These are phyloP conservation scores for Rhynchotus rufescens DNA, from an alignment of 2,797 vertebrate species.

Conservation along the genomic window DNA sequence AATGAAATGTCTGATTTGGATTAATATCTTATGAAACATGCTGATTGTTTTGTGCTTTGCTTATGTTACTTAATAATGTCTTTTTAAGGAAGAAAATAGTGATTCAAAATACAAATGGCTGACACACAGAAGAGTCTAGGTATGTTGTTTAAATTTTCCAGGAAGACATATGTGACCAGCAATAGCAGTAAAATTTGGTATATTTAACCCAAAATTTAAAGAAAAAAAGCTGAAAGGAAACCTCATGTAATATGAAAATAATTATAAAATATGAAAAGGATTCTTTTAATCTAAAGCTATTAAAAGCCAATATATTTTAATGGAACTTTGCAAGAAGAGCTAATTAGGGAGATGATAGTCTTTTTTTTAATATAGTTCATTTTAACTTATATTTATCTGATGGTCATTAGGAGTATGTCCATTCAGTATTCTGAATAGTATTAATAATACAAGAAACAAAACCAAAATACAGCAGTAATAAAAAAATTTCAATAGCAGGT, in stretches of 20 bases:
- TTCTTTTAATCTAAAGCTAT: neutral
- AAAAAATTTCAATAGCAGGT: neutral
- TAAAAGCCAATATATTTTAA: neutral
- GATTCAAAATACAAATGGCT: neutral
- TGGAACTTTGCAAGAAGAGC: neutral
- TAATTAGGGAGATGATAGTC: fast-evolving
- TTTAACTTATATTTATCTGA: neutral
- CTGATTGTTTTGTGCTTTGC: neutral
- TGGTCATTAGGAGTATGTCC: neutral
- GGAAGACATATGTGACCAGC: neutral
- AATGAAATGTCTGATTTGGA: neutral
- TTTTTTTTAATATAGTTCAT: neutral
- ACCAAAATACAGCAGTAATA: neutral
- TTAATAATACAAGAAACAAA: neutral
- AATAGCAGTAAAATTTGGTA: neutral
- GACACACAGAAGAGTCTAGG: neutral
- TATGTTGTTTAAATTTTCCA: neutral
- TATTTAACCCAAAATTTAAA: neutral
- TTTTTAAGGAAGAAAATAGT: neutral
- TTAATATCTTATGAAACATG: neutral
- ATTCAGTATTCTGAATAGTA: neutral
- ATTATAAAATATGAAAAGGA: neutral
- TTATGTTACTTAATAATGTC: neutral
- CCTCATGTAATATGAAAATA: neutral
- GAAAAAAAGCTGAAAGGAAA: neutral